These are phyloP conservation scores for Silurus aristotelis DNA, from an alignment of 2,797 vertebrate species.

Conservation along the genomic window DNA sequence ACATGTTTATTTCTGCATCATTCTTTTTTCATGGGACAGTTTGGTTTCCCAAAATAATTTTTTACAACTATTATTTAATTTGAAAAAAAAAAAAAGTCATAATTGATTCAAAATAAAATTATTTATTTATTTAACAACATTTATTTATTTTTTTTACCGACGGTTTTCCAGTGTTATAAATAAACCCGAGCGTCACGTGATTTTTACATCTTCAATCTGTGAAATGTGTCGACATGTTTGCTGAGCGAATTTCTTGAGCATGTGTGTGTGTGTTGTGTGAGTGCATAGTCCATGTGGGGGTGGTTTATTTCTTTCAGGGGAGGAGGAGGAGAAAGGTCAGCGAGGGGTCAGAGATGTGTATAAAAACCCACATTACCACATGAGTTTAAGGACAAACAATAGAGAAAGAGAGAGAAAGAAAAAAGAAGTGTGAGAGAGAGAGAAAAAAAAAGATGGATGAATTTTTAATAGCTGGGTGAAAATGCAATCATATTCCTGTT, in stretches of 20 bases:
- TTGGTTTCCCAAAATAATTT: no score
- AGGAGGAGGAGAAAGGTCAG: slow-evolving; percentile 58
- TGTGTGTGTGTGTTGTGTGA: background rate
- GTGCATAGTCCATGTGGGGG: slow-evolving; percentile 36
- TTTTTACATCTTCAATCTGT: background rate
- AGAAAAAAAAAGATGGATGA: background rate
- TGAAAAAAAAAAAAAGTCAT: no score
- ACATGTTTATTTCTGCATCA: background rate
- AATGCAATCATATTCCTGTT: slow-evolving; percentile 12
- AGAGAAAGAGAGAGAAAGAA: slow-evolving; percentile 3
- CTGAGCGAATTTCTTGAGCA: background rate
- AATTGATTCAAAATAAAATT: no score
- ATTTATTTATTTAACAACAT: no score
- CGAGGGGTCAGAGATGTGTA: slow-evolving; percentile 59
- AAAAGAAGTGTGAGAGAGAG: background rate
- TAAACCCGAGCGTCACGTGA: no score
- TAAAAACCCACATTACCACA: slow-evolving; percentile 50
- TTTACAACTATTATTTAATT: no score
- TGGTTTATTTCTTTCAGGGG: slow-evolving; percentile 7
- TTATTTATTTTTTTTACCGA: no score
- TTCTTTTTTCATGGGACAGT: background rate
- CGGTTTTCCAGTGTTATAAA: no score
- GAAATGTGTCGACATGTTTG: background rate
- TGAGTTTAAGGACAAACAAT: background rate
- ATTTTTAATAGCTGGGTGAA: slow-evolving; percentile 3